Percentiles rank a stretch among this genome's conserved stretches.
phyloP scores from a whole-genome alignment of 1,140 invertebrate genomes.

The Linepithema humile region DNA sequence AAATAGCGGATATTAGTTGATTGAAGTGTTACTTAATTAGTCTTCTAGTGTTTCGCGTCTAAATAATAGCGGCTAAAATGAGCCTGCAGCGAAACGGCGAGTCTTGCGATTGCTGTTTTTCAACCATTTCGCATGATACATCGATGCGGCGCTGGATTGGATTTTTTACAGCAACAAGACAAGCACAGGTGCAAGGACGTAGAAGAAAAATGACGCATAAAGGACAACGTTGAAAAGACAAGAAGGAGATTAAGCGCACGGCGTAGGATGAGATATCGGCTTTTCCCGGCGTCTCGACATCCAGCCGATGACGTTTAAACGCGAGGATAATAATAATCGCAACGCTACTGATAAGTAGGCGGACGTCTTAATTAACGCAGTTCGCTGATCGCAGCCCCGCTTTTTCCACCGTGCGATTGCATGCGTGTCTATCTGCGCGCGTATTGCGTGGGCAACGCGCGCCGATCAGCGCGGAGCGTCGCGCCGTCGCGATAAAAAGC shows the following conservation, averaged over 20 bases:
- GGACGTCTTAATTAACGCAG: conserved; percentile 65
- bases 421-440: conserved; percentile 1
- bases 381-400: neutral
- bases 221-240: neutral
- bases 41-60: no score
- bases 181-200: neutral
- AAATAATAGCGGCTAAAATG: neutral
- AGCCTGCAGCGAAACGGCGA: neutral
- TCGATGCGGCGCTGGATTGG: neutral
- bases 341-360: conserved; percentile 25
- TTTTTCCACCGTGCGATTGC: conserved; percentile 3
- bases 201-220: conserved; percentile 16
- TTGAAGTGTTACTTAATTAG: conserved; percentile 10
- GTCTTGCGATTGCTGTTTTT: neutral
- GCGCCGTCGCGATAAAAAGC: conserved; percentile 29
- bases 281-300: neutral
- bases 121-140: neutral
- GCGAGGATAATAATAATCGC: conserved; percentile 55
- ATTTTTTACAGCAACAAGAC: neutral
- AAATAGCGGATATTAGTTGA: neutral
- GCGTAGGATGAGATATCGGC: neutral
- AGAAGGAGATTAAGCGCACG: neutral
- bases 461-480: conserved; percentile 14
- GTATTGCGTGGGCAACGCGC: conserved; percentile 49
- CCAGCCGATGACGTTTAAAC: conserved; percentile 25